phyloP scores from a whole-genome alignment of 2,113 vertebrate species.

The Pardalotus punctatus region DNA sequence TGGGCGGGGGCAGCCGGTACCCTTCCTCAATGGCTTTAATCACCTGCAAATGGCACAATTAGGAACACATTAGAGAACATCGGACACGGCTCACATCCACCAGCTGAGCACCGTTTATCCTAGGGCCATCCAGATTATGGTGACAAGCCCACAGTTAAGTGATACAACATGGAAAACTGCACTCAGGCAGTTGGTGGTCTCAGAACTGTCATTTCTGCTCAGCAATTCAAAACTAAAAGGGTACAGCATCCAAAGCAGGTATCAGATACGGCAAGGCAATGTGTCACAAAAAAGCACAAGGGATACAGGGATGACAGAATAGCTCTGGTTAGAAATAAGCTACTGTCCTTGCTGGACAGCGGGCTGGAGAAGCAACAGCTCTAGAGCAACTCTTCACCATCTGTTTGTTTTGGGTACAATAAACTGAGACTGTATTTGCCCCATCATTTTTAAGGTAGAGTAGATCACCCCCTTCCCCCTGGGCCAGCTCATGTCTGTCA shows the following conservation, averaged over 20 bases:
- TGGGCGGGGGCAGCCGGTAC: constrained; percentile 93
- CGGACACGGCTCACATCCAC: neutral
- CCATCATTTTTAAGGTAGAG: neutral
- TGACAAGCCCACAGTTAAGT: neutral
- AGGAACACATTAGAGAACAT: neutral
- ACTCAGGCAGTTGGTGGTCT: neutral
- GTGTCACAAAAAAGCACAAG: neutral
- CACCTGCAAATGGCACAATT: constrained; percentile 76
- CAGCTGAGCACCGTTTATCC: neutral
- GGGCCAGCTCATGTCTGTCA: neutral
- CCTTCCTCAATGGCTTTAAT: constrained; percentile 99
- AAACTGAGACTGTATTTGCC: neutral
- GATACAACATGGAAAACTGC: neutral
- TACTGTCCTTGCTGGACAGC: neutral
- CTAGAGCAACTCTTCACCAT: neutral
- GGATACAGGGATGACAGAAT: neutral
- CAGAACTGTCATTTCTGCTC: neutral
- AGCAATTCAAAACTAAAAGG: neutral
- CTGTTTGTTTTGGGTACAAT: neutral
- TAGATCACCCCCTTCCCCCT: neutral
- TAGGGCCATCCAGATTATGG: neutral
- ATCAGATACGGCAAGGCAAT: neutral
- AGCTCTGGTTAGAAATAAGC: neutral
- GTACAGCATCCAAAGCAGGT: neutral
- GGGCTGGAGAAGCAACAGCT: neutral